These are phyloP conservation scores for Polyploca ridens DNA, from an alignment of 2,888 invertebrate genomes.

Conservation along the genomic window DNA sequence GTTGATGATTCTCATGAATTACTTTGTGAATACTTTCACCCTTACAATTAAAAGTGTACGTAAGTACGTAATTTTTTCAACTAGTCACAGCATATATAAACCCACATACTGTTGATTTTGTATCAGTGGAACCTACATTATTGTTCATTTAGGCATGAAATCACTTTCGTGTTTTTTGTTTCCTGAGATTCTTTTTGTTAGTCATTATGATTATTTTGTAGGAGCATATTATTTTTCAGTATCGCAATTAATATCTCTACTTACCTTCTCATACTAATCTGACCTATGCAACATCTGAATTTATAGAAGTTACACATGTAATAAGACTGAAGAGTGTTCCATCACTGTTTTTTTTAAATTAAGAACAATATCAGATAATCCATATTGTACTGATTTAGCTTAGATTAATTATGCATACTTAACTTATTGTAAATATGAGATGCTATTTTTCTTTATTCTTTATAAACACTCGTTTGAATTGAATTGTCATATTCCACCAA, in stretches of 20 bases:
- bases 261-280: not conserved
- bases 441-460: slow-evolving; percentile 16
- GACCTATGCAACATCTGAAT: slow-evolving; percentile 11
- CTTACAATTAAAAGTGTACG: too few relatives aligned
- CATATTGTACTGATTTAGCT: not conserved
- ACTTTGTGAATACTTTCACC: too few relatives aligned
- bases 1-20: too few relatives aligned
- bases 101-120: too few relatives aligned
- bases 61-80: too few relatives aligned
- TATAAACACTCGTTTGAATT: slow-evolving; percentile 24
- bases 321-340: slow-evolving; percentile 70
- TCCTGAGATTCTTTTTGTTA: too few relatives aligned
- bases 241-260: not conserved
- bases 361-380: slow-evolving; percentile 14
- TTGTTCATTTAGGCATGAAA: not conserved
- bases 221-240: not conserved
- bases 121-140: not conserved
- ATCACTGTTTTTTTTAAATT: slow-evolving; percentile 43
- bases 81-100: too few relatives aligned
- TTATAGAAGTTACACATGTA: slow-evolving; percentile 45
- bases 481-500: slow-evolving; percentile 3
- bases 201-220: not conserved
- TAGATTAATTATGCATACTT: slow-evolving; percentile 14
- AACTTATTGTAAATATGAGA: slow-evolving; percentile 20
- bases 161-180: too few relatives aligned